Base-by-base conservation (phyloP, 2,113 vertebrate species). In the Phyllopteryx taeniolatus region DNA sequence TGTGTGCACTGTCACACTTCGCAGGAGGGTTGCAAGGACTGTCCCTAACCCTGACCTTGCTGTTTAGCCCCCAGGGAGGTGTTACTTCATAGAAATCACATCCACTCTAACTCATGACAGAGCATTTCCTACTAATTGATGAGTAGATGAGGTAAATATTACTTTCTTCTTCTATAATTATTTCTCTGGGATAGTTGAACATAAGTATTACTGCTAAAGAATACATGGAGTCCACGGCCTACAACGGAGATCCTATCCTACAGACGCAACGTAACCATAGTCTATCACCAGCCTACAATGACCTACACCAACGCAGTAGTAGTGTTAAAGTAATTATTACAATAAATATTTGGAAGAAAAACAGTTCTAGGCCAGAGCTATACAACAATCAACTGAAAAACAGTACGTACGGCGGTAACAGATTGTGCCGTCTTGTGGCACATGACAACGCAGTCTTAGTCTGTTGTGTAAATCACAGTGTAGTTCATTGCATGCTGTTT, bases 1-100 rank as follows among this genome's bases (percentile, higher is more conserved):
- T 1, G 19, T 74, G 20, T 19, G 51, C 63, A n/a, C 47, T 68
- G 10, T 72, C 72, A 57, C 64, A 62, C 20, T 20, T 33, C 64
- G 68, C 15, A 53, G n/a, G 31, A 31, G 63, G 27, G 56, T 43
- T 69, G 1, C 42, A 33, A 61, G 31, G 35, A 53, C 27, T 12
- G 17, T 31, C 19, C 7, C 33, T 20, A 20, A 10, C 51, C 14
- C 20, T 67, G 64, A 39, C 35, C 56, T 71, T 9, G 8, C 22
- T 33, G 54, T 14, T 39, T 33, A 10, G 27, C 11, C 10, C 49
- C 6, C 49, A 20, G 17, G 44, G 31, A 20, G 10, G 10, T 3
- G 39, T 39, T 68, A n/a, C 1, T 68, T 9, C 12, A 1, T 44
- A 44, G 20, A 44, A 65, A 65, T 65, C 35, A 63, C 35, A 12